Percentiles rank a stretch among this genome's conserved stretches.
Conservation (phyloP, 2,888 invertebrate species). For the Caenorhabditis doughertyi region DNA sequence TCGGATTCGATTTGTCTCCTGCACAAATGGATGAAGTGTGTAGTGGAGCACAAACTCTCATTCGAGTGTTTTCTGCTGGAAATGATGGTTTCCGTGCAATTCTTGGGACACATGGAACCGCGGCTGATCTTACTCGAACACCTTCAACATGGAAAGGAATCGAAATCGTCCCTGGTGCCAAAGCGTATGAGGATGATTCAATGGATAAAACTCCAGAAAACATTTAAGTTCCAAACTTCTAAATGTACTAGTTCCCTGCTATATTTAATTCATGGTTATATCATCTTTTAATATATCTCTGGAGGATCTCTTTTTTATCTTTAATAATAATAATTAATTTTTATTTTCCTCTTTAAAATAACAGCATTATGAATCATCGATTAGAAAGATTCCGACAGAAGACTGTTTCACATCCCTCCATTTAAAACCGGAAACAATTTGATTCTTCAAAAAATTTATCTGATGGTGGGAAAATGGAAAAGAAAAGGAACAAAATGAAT, state of each 20-base stretch:
- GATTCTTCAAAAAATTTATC: not conserved
- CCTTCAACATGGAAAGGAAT: slow-evolving; percentile 27
- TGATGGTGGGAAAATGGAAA: not conserved
- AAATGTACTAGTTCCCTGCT: no score
- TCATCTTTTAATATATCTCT: not conserved
- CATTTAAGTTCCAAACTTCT: no score
- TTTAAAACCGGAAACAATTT: not conserved
- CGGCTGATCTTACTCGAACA: slow-evolving; percentile 38
- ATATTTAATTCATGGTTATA: not conserved
- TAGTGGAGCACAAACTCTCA: slow-evolving; percentile 93
- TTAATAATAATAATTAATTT: not conserved
- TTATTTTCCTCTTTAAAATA: not conserved
- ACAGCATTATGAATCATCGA: no score
- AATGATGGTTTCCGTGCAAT: slow-evolving; percentile 59
- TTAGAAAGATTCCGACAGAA: no score
- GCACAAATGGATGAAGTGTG: slow-evolving; percentile 93
- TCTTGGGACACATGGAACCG: slow-evolving; percentile 51
- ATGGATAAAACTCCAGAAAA: not conserved
- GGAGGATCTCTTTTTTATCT: not conserved
- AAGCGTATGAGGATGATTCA: slow-evolving; percentile 34
- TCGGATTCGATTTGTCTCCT: slow-evolving; percentile 91
- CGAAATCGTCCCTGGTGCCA: slow-evolving; percentile 6
- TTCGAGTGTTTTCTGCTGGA: slow-evolving; percentile 88
- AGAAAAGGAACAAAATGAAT: not conserved
- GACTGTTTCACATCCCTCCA: not conserved